Conservation (phyloP, 2,888 invertebrate species). For the Anthophora plumipes region DNA sequence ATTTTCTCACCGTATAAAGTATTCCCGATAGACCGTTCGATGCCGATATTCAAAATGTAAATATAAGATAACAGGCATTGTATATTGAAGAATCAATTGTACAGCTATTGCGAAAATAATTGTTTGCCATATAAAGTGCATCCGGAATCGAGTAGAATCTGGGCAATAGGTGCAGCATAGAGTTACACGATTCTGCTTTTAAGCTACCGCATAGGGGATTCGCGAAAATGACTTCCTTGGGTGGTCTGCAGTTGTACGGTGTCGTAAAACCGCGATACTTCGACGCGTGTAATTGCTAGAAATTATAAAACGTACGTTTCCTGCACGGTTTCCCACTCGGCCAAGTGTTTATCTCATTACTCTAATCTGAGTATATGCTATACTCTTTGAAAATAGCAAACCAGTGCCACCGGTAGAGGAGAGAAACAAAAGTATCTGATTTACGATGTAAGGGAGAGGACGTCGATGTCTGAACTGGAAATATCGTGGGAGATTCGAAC, state of each 20-base stretch:
- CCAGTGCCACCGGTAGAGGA: background rate
- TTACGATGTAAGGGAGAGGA: background rate
- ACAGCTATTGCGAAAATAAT: background rate
- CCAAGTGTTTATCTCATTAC: background rate
- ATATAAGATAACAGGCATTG: no score
- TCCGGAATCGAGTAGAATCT: background rate
- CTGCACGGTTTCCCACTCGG: background rate
- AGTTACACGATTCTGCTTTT: conserved; percentile 36
- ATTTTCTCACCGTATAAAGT: conserved; percentile 22
- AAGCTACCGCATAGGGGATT: background rate
- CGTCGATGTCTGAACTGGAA: background rate
- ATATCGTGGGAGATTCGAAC: conserved; percentile 64
- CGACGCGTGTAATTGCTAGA: background rate
- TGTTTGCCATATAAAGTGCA: background rate
- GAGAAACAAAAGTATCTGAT: background rate
- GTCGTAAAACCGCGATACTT: background rate
- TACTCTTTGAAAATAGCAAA: background rate
- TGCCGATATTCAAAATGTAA: background rate
- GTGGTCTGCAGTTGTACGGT: background rate
- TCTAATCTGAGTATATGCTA: no score
- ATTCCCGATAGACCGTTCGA: background rate
- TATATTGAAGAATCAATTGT: background rate
- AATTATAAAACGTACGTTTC: background rate
- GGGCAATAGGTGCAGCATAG: background rate
- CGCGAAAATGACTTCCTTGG: conserved; percentile 4